Conservation (phyloP, 2,888 invertebrate species). For the Luffia ferchaultella region DNA sequence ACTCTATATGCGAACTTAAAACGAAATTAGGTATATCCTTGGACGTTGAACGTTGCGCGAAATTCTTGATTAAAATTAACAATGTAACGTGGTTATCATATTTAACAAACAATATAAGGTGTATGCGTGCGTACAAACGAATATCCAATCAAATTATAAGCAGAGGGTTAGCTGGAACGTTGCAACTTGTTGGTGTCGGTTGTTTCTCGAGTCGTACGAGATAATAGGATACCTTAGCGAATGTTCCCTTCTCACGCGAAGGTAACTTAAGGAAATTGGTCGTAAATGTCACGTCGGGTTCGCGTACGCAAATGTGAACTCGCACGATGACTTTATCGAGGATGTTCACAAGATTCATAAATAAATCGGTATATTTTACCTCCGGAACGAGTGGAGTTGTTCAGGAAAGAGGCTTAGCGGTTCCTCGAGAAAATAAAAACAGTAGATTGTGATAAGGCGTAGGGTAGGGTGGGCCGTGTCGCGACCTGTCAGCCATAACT, state of each 20-base stretch:
- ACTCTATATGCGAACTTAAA: not conserved
- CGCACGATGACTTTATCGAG: not conserved
- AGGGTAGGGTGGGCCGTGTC: not conserved
- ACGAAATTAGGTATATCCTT: not conserved
- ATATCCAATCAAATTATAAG: not conserved
- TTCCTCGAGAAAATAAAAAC: not conserved
- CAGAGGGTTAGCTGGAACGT: not conserved
- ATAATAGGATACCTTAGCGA: not conserved
- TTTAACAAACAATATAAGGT: too few species aligned
- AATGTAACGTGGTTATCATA: too few species aligned
- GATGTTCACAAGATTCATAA: not conserved
- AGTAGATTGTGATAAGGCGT: not conserved
- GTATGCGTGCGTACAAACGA: too few species aligned
- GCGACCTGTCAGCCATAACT: not conserved
- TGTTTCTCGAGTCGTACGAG: not conserved
- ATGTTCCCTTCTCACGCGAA: not conserved
- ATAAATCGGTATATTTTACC: not conserved
- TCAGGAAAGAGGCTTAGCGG: not conserved
- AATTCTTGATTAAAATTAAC: too few species aligned
- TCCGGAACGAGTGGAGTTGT: not conserved
- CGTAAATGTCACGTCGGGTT: not conserved
- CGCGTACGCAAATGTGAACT: not conserved
- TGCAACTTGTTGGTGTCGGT: not conserved
- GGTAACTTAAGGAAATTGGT: not conserved
- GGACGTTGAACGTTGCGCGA: too few species aligned